Evolutionary conservation across 37 sponge, comb jelly and placozoan genomes (phyloP), one percentile per base, ranked within the genome.

Genomic region (Aphrocallistes beatrix): DNA sequence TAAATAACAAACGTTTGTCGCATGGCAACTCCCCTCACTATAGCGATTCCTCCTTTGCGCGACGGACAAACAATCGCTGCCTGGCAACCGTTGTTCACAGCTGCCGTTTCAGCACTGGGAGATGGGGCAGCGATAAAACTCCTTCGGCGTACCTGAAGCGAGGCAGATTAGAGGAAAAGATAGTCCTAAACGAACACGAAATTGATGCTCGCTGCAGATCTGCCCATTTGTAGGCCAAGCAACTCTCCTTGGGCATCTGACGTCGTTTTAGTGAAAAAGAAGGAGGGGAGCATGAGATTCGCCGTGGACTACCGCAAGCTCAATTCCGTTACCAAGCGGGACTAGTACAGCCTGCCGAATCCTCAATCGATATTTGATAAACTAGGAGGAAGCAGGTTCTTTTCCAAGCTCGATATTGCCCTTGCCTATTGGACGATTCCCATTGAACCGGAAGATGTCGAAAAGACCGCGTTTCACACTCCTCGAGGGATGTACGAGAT

Each of bases 311-410:
- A 60, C 34, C 75, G 75, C 6, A 60, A 6, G 75, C 75, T 60
- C 34, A 60, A 60, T 21, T 6, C 75, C 25, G 75, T 60, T 19
- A 60, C 32, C 32, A 60, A 60, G 75, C 75, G 75, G 17, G 75
- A 60, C 75, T 19, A 60, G 34, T 60, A 60, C n/a, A 60, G 75
- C 75, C 75, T 60, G 75, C 75, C 75, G 34, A 60, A 60, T 60
- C 75, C 75, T 19, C 75, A 60, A 60, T 60, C 75, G n/a, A 60
- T 60, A 60, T 60, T 60, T 30, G 75, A 32, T 60, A 60, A 60
- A 13, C 75, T 32, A 60, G 75, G 21, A 60, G 75, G 25, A 60
- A 60, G 75, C 75, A 60, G 75, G 21, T 60, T 60, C 75, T 32
- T 60, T 60, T 60, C 75, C 8, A 60, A 28, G 8, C 75, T 60